These are phyloP conservation scores for Onychomys arenicola DNA, from an alignment of 2,797 vertebrate genomes.

Conservation along the genomic window DNA sequence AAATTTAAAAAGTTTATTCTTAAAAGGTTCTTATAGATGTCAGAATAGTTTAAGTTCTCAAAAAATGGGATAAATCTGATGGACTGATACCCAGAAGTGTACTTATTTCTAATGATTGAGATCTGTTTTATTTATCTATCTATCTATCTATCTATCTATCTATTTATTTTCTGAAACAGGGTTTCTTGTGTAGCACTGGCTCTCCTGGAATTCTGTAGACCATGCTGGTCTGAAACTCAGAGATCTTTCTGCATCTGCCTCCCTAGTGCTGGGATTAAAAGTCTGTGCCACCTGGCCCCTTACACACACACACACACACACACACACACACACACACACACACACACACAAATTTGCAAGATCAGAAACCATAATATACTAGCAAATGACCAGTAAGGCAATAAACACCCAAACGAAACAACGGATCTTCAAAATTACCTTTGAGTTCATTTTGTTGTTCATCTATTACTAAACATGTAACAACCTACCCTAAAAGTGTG, in stretches of 20 bases:
- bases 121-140: too few species aligned
- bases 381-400: not conserved
- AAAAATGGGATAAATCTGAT: not conserved
- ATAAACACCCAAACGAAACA: not conserved
- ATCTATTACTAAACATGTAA: not conserved
- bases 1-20: not conserved
- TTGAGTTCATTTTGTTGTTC: not conserved
- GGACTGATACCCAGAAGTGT: not conserved
- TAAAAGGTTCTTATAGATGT: not conserved
- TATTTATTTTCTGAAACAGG: too few species aligned
- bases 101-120: not conserved
- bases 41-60: not conserved
- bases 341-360: not conserved
- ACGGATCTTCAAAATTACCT: not conserved
- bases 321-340: not conserved
- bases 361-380: not conserved
- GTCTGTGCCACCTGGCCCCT: too few species aligned
- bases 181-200: too few species aligned
- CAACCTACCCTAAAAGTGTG: not conserved
- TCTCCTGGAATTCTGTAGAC: too few species aligned
- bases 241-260: too few species aligned
- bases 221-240: too few species aligned
- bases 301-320: not conserved
- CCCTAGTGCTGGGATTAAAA: too few species aligned
- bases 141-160: too few species aligned